Percentiles rank a stretch among this genome's conserved stretches.
Conservation (phyloP, 2,888 invertebrate genomes). For the Noctuana brunneofusca region DNA sequence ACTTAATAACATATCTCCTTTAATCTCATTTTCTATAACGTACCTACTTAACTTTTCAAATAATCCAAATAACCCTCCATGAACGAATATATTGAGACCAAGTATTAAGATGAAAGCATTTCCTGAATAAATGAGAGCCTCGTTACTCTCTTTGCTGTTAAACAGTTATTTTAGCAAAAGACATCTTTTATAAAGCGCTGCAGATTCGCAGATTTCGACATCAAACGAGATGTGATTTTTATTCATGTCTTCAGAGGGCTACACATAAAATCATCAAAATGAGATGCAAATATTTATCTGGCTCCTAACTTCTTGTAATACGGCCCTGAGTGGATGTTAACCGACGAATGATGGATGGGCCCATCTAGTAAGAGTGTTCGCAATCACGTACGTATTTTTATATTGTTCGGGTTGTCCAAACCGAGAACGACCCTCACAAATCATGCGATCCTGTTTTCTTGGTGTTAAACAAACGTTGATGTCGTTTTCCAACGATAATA, state of each 20-base stretch:
- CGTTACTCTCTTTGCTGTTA: constrained; percentile 24
- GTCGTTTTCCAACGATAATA: constrained; percentile 39
- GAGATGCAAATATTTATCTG: constrained; percentile 40
- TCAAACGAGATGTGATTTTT: constrained; percentile 34
- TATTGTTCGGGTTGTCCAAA: constrained; percentile 37
- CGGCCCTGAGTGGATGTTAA: constrained; percentile 33
- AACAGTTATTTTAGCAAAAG: constrained; percentile 24
- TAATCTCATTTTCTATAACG: too few relatives aligned
- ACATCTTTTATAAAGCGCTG: constrained; percentile 22
- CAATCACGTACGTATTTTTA: constrained; percentile 38
- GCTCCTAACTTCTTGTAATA: constrained; percentile 34
- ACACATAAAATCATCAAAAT: constrained; percentile 35
- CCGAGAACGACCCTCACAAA: constrained; percentile 43
- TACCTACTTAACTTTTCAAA: background rate
- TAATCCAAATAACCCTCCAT: background rate
- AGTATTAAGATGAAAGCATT: constrained; percentile 28
- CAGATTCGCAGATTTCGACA: constrained; percentile 27
- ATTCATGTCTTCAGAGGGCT: constrained; percentile 28
- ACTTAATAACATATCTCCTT: too few relatives aligned
- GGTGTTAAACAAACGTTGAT: constrained; percentile 42
- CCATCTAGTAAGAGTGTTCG: constrained; percentile 21
- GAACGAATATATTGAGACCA: background rate
- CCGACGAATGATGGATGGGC: constrained; percentile 30
- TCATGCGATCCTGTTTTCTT: constrained; percentile 44
- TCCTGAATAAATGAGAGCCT: constrained; percentile 22